Conservation (phyloP, 1,140 invertebrate genomes). For the Lethrus apterus region DNA sequence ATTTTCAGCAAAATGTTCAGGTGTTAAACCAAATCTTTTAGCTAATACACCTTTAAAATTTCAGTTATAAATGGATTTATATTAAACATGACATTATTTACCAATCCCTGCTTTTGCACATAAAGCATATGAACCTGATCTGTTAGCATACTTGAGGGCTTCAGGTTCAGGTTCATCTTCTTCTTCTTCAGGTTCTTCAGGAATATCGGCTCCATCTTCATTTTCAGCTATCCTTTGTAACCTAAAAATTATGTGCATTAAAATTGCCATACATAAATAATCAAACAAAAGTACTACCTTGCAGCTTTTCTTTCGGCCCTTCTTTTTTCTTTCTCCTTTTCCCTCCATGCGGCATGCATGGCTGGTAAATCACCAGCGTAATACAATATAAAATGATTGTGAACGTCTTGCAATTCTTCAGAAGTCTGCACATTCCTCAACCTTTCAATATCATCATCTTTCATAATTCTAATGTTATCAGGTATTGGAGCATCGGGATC, state of each 20-base stretch:
- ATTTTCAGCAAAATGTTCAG: conserved; percentile 96
- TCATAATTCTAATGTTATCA: conserved; percentile 73
- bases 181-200: conserved; percentile 49
- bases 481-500: conserved; percentile 77
- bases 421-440: conserved; percentile 74
- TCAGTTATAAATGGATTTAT: background rate
- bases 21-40: conserved; percentile 89
- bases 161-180: conserved; percentile 52
- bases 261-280: too few relatives aligned
- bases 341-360: conserved; percentile 70
- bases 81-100: conserved; percentile 31
- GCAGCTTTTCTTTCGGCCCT: conserved; percentile 50
- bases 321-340: conserved; percentile 57
- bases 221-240: conserved; percentile 46
- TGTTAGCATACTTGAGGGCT: conserved; percentile 74
- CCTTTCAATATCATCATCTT: conserved; percentile 81
- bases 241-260: conserved; percentile 19
- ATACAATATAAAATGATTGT: conserved; percentile 89
- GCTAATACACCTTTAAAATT: conserved; percentile 59
- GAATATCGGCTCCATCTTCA: conserved; percentile 53
- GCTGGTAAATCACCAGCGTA: conserved; percentile 78
- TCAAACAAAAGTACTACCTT: too few relatives aligned
- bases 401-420: conserved; percentile 88
- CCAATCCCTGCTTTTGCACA: conserved; percentile 80
- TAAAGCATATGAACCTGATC: conserved; percentile 80